These are phyloP conservation scores for Drosophila birchii DNA, from an alignment of 2,888 invertebrate species.

Conservation along the genomic window DNA sequence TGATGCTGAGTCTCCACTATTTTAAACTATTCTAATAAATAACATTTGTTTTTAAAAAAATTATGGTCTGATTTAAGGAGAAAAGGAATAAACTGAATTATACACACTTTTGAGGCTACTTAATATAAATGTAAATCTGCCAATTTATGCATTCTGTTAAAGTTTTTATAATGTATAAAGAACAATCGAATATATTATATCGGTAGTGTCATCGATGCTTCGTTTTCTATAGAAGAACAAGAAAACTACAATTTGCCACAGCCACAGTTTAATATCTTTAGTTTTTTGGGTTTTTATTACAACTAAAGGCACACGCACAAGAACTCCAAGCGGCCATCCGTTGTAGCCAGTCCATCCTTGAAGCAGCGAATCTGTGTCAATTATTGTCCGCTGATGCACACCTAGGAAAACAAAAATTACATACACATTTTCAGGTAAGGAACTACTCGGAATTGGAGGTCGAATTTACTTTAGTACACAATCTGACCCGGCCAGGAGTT, in stretches of 20 bases:
- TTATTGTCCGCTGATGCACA: constrained; percentile 24
- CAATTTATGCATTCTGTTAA: too few relatives aligned
- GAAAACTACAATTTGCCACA: constrained; percentile 70
- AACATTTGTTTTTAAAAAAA: too few relatives aligned
- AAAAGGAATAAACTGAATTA: too few relatives aligned
- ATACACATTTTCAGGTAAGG: constrained; percentile 45
- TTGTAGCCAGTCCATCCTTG: constrained; percentile 13
- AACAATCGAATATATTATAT: background rate
- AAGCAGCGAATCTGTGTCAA: constrained; percentile 35
- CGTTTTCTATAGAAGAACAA: constrained; percentile 50
- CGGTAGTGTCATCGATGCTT: background rate
- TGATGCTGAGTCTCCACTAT: background rate
- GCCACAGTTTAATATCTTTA: constrained; percentile 77
- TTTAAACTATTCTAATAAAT: background rate
- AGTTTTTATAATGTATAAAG: too few relatives aligned
- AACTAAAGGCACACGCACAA: constrained; percentile 43
- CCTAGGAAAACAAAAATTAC: constrained; percentile 13
- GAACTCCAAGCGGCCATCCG: constrained; percentile 22
- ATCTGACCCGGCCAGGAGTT: constrained; percentile 4
- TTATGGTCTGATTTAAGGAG: background rate
- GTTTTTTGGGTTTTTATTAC: constrained; percentile 76
- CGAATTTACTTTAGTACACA: background rate
- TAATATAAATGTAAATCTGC: too few relatives aligned
- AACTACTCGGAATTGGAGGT: background rate
- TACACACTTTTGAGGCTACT: too few relatives aligned